Conservation (phyloP, 2,888 invertebrate genomes). For the Apamea monoglypha region DNA sequence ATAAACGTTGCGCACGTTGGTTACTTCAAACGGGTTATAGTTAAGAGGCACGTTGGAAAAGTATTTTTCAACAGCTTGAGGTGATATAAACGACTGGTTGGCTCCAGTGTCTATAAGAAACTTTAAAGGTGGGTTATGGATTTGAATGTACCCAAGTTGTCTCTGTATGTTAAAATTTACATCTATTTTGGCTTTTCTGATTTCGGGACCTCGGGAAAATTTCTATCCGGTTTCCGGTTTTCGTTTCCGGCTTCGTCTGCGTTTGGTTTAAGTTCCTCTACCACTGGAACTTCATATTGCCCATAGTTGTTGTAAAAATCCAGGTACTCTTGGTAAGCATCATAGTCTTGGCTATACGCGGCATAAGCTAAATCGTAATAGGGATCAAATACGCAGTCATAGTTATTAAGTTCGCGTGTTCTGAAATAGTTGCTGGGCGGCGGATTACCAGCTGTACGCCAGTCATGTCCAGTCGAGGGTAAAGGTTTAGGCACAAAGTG, state of each 20-base stretch:
- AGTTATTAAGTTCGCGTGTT: too few relatives aligned
- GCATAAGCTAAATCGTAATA: too few relatives aligned
- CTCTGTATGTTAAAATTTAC: conserved; percentile 5
- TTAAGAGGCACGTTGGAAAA: background rate
- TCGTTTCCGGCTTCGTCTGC: too few relatives aligned
- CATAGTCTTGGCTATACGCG: too few relatives aligned
- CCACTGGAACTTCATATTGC: background rate
- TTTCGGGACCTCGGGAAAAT: background rate
- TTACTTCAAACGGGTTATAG: background rate
- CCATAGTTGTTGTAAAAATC: too few relatives aligned
- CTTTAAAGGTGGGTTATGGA: background rate
- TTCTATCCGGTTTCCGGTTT: background rate
- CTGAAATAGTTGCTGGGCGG: too few relatives aligned
- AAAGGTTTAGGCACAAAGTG: too few relatives aligned
- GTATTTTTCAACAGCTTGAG: background rate
- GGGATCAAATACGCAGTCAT: too few relatives aligned
- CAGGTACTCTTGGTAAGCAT: too few relatives aligned
- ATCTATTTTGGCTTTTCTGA: background rate
- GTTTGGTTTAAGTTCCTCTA: background rate
- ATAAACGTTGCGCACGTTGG: background rate
- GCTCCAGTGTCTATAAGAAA: background rate
- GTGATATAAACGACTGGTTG: background rate
- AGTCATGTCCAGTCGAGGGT: too few relatives aligned
- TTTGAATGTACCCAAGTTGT: background rate
- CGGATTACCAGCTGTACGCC: too few relatives aligned